Evolutionary conservation across 2,888 invertebrate genomes (phyloP).

Genomic region (Incurvaria masculella): DNA sequence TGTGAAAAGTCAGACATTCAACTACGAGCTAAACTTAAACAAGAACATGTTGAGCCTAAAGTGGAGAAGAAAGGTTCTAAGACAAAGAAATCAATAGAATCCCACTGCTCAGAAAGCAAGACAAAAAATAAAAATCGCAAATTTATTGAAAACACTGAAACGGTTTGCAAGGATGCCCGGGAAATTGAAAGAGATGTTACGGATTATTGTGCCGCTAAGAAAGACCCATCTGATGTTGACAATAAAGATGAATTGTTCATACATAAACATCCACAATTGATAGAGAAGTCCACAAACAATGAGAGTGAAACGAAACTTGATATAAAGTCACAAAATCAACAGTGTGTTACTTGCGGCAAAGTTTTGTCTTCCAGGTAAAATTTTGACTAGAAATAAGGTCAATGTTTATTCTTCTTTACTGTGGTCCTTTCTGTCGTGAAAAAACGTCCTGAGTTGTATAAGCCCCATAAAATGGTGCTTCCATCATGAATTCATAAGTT

Average conservation of each 20-base stretch:
- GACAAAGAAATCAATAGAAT: neutral
- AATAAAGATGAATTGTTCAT: conserved; percentile 4
- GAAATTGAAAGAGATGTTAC: neutral
- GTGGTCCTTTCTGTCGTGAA: no score
- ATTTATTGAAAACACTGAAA: conserved; percentile 1
- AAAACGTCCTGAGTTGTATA: no score
- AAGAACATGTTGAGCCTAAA: no score
- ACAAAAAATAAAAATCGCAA: conserved; percentile 1
- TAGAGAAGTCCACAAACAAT: conserved; percentile 10
- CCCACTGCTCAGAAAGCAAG: neutral
- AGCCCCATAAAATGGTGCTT: no score
- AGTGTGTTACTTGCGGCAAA: conserved; percentile 52
- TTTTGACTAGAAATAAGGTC: no score
- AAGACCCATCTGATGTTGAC: neutral
- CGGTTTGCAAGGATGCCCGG: conserved; percentile 9
- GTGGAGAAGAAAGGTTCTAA: no score
- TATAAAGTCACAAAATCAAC: conserved; percentile 26
- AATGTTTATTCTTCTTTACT: no score
- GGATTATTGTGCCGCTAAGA: neutral
- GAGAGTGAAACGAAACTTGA: conserved; percentile 16
- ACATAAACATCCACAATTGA: conserved; percentile 9
- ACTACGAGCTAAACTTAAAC: neutral
- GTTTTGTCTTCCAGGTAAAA: conserved; percentile 49
- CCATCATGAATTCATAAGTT: no score
- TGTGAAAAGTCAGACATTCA: neutral